phyloP scores from a whole-genome alignment of 2,113 vertebrate genomes.

The Romanogobio albipinnatus region DNA sequence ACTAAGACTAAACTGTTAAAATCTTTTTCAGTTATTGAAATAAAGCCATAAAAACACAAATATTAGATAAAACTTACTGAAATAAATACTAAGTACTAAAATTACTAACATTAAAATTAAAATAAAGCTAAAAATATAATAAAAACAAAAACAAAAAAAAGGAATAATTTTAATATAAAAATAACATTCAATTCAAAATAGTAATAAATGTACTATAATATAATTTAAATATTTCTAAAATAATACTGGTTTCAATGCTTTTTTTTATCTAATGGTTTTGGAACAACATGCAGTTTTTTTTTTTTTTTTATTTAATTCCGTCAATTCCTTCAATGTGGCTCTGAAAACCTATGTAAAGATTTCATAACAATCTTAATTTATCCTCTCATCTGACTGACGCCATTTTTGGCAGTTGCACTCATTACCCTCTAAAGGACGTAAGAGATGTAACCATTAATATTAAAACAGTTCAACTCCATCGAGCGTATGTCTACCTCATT shows the following conservation, averaged over 20 bases:
- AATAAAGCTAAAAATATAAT: too few species aligned
- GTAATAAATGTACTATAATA: not conserved
- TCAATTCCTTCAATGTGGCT: not conserved
- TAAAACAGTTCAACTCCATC: constrained; percentile 47
- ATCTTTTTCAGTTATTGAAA: too few species aligned
- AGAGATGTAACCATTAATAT: constrained; percentile 55
- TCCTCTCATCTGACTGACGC: constrained; percentile 44
- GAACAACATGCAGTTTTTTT: not conserved
- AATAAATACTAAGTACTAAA: not conserved
- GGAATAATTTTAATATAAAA: too few species aligned
- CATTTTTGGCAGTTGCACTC: constrained; percentile 44
- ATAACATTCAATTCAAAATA: not conserved
- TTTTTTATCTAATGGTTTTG: not conserved
- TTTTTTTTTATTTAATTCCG: not conserved
- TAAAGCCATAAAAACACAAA: too few species aligned
- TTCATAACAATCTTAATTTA: constrained; percentile 23
- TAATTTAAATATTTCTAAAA: not conserved
- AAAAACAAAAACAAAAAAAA: too few species aligned
- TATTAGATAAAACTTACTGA: not conserved
- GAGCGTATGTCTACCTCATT: constrained; percentile 50
- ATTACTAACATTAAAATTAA: too few species aligned
- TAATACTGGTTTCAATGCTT: not conserved
- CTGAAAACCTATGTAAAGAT: not conserved
- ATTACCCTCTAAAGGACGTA: constrained; percentile 45
- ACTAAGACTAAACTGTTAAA: too few species aligned